phyloP scores from a whole-genome alignment of 2,113 vertebrate genomes.

The Peromyscus polionotus region DNA sequence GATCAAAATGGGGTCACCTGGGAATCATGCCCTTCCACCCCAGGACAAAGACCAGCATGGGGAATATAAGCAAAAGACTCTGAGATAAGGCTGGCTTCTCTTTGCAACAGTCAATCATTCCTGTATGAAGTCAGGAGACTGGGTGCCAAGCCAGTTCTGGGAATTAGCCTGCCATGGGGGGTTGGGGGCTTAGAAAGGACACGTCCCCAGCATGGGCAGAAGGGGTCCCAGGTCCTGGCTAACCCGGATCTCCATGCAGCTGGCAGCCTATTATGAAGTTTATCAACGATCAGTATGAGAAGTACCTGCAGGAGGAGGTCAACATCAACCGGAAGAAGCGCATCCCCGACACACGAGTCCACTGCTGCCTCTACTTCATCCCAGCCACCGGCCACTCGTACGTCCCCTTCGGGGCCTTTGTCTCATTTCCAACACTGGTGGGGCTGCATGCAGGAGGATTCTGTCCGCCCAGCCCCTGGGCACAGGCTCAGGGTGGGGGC shows the following conservation, averaged over 20 bases:
- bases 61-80: neutral
- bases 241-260: slow-evolving; percentile 78
- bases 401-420: slow-evolving; percentile 66
- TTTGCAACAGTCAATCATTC: neutral
- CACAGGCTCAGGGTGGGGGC: rapidly evolving
- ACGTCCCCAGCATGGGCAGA: neutral
- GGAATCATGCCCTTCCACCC: rapidly evolving
- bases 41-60: neutral
- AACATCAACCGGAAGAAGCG: slow-evolving; percentile 97
- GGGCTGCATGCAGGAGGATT: too few relatives aligned
- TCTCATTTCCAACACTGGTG: neutral
- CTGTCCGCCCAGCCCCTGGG: rapidly evolving
- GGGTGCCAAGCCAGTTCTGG: neutral
- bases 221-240: rapidly evolving
- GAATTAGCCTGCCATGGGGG: rapidly evolving
- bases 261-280: slow-evolving; percentile 99
- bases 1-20: rapidly evolving
- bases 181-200: neutral
- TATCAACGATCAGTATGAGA: slow-evolving; percentile 98
- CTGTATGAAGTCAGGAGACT: rapidly evolving
- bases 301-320: slow-evolving; percentile 97
- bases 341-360: slow-evolving; percentile 97
- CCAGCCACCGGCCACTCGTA: slow-evolving; percentile 98
- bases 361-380: slow-evolving; percentile 99
- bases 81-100: rapidly evolving